Evolutionary conservation across 2,113 vertebrate genomes (phyloP).

Genomic region (Heterotis niloticus): DNA sequence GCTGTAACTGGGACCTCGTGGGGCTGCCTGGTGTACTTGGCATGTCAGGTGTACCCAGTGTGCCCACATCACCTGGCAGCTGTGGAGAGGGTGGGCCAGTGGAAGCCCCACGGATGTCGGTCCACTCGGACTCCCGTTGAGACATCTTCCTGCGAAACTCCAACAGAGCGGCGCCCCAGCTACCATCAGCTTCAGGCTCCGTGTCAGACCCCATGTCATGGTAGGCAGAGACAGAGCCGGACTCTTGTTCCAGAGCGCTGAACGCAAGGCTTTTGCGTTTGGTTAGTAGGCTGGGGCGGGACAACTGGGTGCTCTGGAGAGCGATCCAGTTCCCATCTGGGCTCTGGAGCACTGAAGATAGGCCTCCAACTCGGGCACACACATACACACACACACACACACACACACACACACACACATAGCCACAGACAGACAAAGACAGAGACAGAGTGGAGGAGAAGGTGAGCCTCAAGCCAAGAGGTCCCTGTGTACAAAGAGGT

Average conservation of each 20-base stretch:
- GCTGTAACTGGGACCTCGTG: constrained; percentile 34
- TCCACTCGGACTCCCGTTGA: constrained; percentile 67
- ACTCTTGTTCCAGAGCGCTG: constrained; percentile 76
- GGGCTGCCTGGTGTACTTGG: constrained; percentile 53
- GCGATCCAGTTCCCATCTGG: constrained; percentile 91
- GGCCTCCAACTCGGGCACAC: constrained; percentile 31
- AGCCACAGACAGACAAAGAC: neutral
- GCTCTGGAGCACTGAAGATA: constrained; percentile 75
- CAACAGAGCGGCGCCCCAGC: constrained; percentile 49
- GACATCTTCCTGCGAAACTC: constrained; percentile 61
- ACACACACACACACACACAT: neutral
- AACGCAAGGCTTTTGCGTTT: constrained; percentile 79
- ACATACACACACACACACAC: neutral
- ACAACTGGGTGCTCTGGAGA: constrained; percentile 68
- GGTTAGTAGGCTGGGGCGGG: constrained; percentile 73
- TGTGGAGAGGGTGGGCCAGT: constrained; percentile 56
- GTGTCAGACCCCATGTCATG: constrained; percentile 80
- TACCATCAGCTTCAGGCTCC: constrained; percentile 58
- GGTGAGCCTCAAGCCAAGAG: too few species aligned
- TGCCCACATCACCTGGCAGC: neutral
- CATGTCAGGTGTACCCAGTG: too few species aligned
- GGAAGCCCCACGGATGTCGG: constrained; percentile 71
- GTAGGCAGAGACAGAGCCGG: constrained; percentile 76
- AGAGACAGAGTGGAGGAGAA: neutral
- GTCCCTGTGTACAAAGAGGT: neutral